A percentile compares a stretch with the other conserved stretches of the same genome.
phyloP scores from a whole-genome alignment of 2,797 vertebrate genomes.

The Salarias fasciatus region DNA sequence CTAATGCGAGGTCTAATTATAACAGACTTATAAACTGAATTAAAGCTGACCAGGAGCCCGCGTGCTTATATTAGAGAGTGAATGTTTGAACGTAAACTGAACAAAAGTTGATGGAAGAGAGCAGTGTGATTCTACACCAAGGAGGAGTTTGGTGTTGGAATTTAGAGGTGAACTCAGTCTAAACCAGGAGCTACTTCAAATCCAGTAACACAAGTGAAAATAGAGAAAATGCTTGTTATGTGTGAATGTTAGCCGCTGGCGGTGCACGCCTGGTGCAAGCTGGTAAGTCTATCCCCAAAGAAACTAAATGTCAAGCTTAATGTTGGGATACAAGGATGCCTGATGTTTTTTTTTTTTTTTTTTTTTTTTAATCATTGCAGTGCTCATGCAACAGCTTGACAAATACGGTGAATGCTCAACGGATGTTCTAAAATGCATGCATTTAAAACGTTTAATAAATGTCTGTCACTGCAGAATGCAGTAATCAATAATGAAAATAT shows the following conservation, averaged over 20 bases:
- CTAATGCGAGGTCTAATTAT: conserved; percentile 70
- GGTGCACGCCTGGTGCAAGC: conserved; percentile 7
- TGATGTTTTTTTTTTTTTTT: too few species aligned
- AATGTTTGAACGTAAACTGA: conserved; percentile 61
- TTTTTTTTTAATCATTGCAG: too few species aligned
- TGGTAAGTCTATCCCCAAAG: too few species aligned
- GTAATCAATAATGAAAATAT: too few species aligned
- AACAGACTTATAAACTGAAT: conserved; percentile 65
- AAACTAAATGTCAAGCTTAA: too few species aligned
- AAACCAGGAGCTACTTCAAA: neutral
- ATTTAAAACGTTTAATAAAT: too few species aligned
- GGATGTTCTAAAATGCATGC: too few species aligned
- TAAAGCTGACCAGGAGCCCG: conserved; percentile 72
- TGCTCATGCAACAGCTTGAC: too few species aligned
- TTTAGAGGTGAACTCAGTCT: conserved; percentile 7
- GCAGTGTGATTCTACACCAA: neutral
- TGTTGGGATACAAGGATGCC: too few species aligned
- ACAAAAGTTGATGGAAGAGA: conserved; percentile 26
- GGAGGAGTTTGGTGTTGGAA: conserved; percentile 27
- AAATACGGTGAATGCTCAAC: too few species aligned
- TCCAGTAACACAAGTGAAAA: conserved; percentile 3
- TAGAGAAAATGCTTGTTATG: conserved; percentile 5
- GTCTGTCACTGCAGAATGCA: too few species aligned
- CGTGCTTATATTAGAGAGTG: conserved; percentile 66
- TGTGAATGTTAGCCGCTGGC: conserved; percentile 20